Conservation (phyloP, 1,140 invertebrate genomes). For the Drosophila melanica region DNA sequence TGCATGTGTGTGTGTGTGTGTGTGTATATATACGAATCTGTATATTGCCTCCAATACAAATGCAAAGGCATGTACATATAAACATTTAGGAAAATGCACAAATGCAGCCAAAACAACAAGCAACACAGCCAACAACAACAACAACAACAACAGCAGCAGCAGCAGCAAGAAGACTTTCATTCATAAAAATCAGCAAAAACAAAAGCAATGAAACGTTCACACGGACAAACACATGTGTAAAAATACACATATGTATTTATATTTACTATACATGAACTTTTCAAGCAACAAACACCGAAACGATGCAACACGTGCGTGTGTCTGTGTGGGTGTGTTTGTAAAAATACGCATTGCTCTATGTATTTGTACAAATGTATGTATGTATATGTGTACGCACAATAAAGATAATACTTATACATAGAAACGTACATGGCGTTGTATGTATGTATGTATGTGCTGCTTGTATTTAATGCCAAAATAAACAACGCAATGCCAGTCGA, state of each 20-base stretch:
- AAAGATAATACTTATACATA: not conserved
- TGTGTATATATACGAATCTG: too few species aligned
- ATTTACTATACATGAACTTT: slow-evolving; percentile 35
- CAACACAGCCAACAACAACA: too few species aligned
- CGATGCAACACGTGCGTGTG: not conserved
- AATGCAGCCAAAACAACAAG: slow-evolving; percentile 11
- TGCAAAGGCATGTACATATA: not conserved
- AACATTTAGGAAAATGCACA: not conserved
- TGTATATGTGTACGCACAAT: not conserved
- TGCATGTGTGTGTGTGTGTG: not conserved
- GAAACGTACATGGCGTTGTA: not conserved
- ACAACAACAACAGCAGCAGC: too few species aligned
- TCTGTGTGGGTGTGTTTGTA: not conserved
- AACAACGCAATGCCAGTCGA: slow-evolving; percentile 27
- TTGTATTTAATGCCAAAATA: slow-evolving; percentile 21
- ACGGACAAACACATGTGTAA: slow-evolving; percentile 10
- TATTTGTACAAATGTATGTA: too few species aligned
- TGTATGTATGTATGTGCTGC: not conserved
- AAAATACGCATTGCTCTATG: slow-evolving; percentile 3
- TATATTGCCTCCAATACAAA: too few species aligned
- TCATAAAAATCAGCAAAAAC: slow-evolving; percentile 70
- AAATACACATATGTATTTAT: slow-evolving; percentile 6
- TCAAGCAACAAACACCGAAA: not conserved
- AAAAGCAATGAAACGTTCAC: slow-evolving; percentile 34
- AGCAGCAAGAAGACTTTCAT: slow-evolving; percentile 71